Conservation (phyloP, 2,797 vertebrate species). For the Oophaga sylvatica region DNA sequence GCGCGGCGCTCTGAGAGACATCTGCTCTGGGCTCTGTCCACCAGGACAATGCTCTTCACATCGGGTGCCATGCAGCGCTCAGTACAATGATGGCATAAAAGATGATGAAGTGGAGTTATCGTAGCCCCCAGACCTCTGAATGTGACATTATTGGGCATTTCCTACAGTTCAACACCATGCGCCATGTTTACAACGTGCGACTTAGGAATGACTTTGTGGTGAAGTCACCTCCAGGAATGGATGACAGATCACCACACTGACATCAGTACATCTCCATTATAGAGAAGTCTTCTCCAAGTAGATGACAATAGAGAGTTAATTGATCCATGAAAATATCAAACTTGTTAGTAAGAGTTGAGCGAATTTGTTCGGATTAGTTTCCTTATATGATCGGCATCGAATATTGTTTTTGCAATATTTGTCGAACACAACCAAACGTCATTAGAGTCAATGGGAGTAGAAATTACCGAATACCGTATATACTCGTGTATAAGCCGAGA, state of each 20-base stretch:
- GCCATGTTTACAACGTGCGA: not conserved
- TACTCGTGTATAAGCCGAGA: too few species aligned
- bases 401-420: too few species aligned
- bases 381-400: too few species aligned
- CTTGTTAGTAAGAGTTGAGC: too few species aligned
- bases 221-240: not conserved
- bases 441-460: too few species aligned
- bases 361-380: too few species aligned
- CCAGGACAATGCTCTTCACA: slow-evolving; percentile 48
- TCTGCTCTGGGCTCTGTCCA: slow-evolving; percentile 46
- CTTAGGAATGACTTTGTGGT: not conserved
- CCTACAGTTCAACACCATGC: slow-evolving; percentile 34
- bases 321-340: too few species aligned
- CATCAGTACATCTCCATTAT: not conserved
- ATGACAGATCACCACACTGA: not conserved
- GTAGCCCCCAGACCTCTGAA: slow-evolving; percentile 20
- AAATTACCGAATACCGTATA: too few species aligned
- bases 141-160: slow-evolving; percentile 47
- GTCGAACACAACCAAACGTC: too few species aligned
- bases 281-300: not conserved
- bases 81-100: slow-evolving; percentile 1
- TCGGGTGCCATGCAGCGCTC: not conserved
- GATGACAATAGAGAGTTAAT: too few species aligned
- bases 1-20: slow-evolving; percentile 9
- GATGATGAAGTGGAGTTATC: slow-evolving; percentile 43